Evolutionary conservation across 2,888 invertebrate genomes (phyloP).

Genomic region (Lepidocyrtinus sp.): DNA sequence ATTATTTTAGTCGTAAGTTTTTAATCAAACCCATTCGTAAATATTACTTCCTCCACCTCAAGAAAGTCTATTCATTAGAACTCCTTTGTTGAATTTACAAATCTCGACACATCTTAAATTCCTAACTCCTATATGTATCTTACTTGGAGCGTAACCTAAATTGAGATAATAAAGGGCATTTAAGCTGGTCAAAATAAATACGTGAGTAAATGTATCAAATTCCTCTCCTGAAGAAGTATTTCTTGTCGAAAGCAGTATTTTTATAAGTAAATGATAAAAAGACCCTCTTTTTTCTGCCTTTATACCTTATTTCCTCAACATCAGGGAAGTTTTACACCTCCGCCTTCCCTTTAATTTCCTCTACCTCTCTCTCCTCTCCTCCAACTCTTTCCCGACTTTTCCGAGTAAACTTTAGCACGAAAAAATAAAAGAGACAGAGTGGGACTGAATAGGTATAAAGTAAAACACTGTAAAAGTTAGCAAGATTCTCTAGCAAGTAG

Average conservation of each 20-base stretch:
- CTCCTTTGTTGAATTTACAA: too few species aligned
- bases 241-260: neutral
- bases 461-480: constrained; percentile 26
- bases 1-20: too few species aligned
- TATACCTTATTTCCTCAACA: neutral
- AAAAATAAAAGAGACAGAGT: neutral
- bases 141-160: too few species aligned
- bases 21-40: too few species aligned
- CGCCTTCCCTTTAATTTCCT: constrained; percentile 20
- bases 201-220: neutral
- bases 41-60: too few species aligned
- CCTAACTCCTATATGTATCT: too few species aligned
- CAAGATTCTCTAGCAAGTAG: neutral
- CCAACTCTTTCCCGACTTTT: constrained; percentile 6
- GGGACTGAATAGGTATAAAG: constrained; percentile 7
- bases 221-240: neutral
- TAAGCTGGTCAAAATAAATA: neutral
- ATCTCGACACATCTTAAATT: too few species aligned
- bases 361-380: constrained; percentile 4
- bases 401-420: neutral
- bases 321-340: constrained; percentile 39
- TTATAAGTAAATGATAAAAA: neutral
- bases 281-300: neutral
- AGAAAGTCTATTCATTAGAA: too few species aligned
- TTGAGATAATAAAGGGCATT: too few species aligned